Evolutionary conservation across 1,140 invertebrate species (phyloP).

Genomic region (Drosophila suzukii): DNA sequence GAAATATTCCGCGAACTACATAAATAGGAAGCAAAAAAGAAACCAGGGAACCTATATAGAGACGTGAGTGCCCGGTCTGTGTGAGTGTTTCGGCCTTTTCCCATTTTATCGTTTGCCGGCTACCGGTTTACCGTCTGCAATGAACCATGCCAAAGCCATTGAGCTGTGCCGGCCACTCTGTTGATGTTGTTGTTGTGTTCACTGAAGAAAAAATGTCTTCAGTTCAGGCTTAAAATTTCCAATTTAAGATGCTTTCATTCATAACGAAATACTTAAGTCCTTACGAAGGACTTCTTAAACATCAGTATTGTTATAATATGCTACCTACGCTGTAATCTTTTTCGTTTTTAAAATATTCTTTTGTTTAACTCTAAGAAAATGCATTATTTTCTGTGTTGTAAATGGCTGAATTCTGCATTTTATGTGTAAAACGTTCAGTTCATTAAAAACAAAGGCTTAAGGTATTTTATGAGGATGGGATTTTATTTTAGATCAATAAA

Average conservation of each 20-base stretch:
- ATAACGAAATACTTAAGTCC: not conserved
- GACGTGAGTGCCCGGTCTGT: slow-evolving; percentile 40
- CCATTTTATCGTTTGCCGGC: slow-evolving; percentile 54
- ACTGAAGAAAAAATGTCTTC: slow-evolving; percentile 3
- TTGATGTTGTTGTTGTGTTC: slow-evolving; percentile 23
- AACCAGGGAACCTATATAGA: slow-evolving; percentile 1
- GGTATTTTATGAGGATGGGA: no score
- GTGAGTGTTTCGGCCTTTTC: slow-evolving; percentile 35
- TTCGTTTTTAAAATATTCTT: no score
- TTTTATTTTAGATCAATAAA: no score
- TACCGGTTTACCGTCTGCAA: slow-evolving; percentile 39
- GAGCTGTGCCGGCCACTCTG: slow-evolving; percentile 51
- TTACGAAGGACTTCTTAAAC: no score
- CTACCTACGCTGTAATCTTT: no score
- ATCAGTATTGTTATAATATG: no score
- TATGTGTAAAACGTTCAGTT: no score
- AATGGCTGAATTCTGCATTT: no score
- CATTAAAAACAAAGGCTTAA: no score
- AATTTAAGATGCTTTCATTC: no score
- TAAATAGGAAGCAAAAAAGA: slow-evolving; percentile 1
- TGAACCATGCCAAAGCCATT: slow-evolving; percentile 69
- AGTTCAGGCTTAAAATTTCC: not conserved
- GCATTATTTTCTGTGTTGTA: no score
- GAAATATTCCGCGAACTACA: slow-evolving; percentile 45
- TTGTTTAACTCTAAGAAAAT: no score